Evolutionary conservation across 2,888 invertebrate species (phyloP).

Genomic region (Parnassius glacialis): DNA sequence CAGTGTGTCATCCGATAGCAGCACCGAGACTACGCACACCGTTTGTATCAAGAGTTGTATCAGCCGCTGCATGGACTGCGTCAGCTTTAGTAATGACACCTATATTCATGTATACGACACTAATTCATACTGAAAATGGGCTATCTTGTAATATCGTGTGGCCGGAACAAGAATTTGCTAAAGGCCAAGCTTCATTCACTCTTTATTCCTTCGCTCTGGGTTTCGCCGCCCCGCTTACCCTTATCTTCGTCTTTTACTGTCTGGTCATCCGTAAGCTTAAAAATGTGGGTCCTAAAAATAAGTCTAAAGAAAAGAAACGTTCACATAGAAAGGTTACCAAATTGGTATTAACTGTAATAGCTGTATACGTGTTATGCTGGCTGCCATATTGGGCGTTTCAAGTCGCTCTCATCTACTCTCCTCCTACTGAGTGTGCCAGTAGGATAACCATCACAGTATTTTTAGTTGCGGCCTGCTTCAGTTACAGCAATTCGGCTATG

Average conservation of each 20-base stretch:
- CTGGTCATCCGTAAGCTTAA: conserved; percentile 92
- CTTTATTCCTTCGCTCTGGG: conserved; percentile 93
- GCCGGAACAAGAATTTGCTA: conserved; percentile 84
- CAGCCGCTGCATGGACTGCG: conserved; percentile 91
- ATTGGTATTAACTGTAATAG: conserved; percentile 93
- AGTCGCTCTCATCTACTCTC: conserved; percentile 88
- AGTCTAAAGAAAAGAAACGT: conserved; percentile 94
- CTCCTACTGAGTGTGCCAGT: conserved; percentile 85
- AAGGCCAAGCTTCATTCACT: conserved; percentile 91
- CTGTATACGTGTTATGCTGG: conserved; percentile 96
- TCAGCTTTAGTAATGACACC: conserved; percentile 94
- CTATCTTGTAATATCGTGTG: conserved; percentile 90
- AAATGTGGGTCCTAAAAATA: conserved; percentile 94
- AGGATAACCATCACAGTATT: conserved; percentile 89
- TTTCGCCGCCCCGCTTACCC: conserved; percentile 91
- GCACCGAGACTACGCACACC: conserved; percentile 93
- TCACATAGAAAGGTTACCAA: conserved; percentile 96
- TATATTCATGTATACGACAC: conserved; percentile 91
- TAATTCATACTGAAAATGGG: conserved; percentile 81
- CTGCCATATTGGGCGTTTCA: conserved; percentile 96
- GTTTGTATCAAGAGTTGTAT: conserved; percentile 91
- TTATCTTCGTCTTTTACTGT: conserved; percentile 93
- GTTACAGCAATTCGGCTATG: conserved; percentile 93
- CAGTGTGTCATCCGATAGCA: conserved; percentile 95
- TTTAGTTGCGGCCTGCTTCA: conserved; percentile 91